Base-by-base conservation (phyloP, 1,140 invertebrate species). In the Popillia japonica region DNA sequence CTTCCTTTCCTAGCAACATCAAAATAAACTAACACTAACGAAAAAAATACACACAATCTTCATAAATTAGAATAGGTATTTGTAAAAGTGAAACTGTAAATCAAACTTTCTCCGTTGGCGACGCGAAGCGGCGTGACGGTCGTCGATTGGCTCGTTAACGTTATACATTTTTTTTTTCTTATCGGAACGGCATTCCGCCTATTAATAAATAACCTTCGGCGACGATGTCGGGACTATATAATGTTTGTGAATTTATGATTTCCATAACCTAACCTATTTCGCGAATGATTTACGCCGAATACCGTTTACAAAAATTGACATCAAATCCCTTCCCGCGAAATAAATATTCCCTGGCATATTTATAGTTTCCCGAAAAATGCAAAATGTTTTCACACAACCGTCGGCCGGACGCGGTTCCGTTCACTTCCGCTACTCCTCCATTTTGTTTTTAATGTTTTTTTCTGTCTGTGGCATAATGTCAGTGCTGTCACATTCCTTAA, bases 321-420 rank as follows among this genome's bases (percentile, higher is more conserved):
- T 76, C 77, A 78, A 80, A 80, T 78, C 79, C 78, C 81, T 79
- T 77, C 81, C 80, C 79, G 77, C 78, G 77, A 83, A 79, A 83
- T 83, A 83, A 83, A 83, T 83, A 78, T 80, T 75, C 77, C 77
- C 72, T 80, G 81, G 76, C 81, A 81, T 82, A 79, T 83, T 83
- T 83, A 83, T 83, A 80, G 82, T 81, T 83, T 82, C 82, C 82
- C 77, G 79, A 48, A 82, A 81, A 81, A 82, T 81, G 79, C 72
- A 79, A 79, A 79, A 82, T 78, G 80, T 79, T 82, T 81, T 79
- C n/a, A n/a, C 79, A 81, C 61, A 64, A 20, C 23, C 61, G 22
- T 64, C 61, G 61, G 17, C 23, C 23, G 61, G 17, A 64, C 78
- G 80, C 68, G 77, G n/a, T n/a, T 78, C 55, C 48, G 78, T 55